phyloP scores from a whole-genome alignment of 1,140 invertebrate species.

The Pseudoatta argentina region DNA sequence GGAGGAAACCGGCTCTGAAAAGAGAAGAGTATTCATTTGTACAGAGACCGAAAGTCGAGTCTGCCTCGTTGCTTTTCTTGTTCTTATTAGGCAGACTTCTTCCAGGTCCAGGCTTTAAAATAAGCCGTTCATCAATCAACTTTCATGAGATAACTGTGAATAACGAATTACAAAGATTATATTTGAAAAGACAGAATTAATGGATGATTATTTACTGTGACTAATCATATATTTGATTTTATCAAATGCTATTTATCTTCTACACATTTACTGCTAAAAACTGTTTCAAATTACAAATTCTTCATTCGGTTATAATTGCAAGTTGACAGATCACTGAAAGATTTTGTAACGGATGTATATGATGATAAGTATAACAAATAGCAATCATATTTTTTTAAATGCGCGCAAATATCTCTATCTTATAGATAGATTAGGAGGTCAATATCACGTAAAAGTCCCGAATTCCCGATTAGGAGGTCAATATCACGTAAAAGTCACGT shows the following conservation, averaged over 20 bases:
- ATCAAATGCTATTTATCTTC: not conserved
- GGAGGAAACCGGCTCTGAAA: constrained; percentile 53
- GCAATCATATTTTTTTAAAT: constrained; percentile 6
- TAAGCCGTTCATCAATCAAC: constrained; percentile 11
- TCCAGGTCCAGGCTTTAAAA: not conserved
- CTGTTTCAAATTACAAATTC: not conserved
- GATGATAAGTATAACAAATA: not conserved
- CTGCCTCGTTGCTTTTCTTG: not conserved
- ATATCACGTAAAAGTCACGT: constrained; percentile 8
- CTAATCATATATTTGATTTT: not conserved
- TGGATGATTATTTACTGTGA: constrained; percentile 2
- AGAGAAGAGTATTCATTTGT: constrained; percentile 35
- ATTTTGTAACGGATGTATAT: not conserved
- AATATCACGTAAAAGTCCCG: constrained; percentile 27
- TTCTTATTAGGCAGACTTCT: not conserved
- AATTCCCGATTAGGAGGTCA: constrained; percentile 6
- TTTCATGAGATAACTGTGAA: not conserved
- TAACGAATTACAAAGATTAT: not conserved
- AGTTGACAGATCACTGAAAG: not conserved
- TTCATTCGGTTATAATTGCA: not conserved
- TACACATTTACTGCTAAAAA: not conserved
- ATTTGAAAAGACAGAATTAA: constrained; percentile 1
- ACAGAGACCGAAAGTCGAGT: constrained; percentile 60
- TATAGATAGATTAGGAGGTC: not conserved
- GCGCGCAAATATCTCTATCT: not conserved